A percentile compares a stretch with the other conserved stretches of the same genome.
Evolutionary conservation across 2,113 vertebrate genomes (phyloP).

Genomic region (Catharus fuscescens): DNA sequence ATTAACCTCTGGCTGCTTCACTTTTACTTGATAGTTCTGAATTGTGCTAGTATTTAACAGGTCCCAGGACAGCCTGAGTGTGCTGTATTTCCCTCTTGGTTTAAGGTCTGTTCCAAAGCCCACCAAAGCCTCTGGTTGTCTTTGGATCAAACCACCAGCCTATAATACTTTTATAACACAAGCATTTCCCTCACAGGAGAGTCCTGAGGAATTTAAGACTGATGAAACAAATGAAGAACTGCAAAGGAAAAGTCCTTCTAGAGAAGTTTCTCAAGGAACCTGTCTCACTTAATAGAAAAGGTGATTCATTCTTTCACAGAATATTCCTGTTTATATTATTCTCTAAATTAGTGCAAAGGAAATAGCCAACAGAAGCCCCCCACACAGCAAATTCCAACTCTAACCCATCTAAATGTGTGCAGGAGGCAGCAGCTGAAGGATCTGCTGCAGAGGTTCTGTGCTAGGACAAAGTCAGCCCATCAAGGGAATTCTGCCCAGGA

Average conservation of each 20-base stretch:
- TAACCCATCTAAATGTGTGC: neutral
- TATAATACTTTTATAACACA: constrained; percentile 25
- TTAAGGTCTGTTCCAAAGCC: constrained; percentile 29
- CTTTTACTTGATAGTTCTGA: neutral
- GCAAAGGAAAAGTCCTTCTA: neutral
- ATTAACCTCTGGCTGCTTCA: neutral
- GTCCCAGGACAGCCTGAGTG: neutral
- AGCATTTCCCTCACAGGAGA: constrained; percentile 22
- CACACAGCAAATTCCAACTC: neutral
- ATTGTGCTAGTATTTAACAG: neutral
- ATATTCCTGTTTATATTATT: neutral
- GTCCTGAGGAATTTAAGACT: neutral
- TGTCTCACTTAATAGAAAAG: neutral
- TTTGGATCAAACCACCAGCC: neutral
- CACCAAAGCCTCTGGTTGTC: constrained; percentile 24
- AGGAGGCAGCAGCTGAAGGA: neutral
- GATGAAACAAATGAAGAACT: constrained; percentile 12
- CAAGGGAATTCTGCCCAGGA: neutral
- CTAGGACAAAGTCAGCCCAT: neutral
- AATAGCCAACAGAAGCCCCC: neutral
- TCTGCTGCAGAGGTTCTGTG: neutral
- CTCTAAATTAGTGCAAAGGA: neutral
- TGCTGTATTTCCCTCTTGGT: neutral
- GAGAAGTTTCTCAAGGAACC: neutral
- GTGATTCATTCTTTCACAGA: neutral